Evolutionary conservation across 2,888 invertebrate genomes (phyloP), one percentile per base, ranked within the genome.

Genomic region (Ophion ellenae): DNA sequence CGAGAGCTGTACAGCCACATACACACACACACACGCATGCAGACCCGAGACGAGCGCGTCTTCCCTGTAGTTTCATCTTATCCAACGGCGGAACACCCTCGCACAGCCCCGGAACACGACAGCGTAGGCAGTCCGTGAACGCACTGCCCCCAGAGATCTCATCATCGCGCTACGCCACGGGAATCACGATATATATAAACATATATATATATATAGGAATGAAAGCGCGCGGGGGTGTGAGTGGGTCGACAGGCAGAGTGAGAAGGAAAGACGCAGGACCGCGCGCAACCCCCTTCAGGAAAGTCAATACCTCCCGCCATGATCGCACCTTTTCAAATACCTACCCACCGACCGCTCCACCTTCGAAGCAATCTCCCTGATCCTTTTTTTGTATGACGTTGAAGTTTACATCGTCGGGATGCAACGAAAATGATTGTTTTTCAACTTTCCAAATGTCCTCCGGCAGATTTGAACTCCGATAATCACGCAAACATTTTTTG

Each of bases 301-400:
- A 91, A 90, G 91, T 90, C 90, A 90, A 91, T 91, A 91, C 88
- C 90, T 90, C 88, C 87, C 87, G 87, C 87, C 86, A 83, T 88
- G 88, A 90, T 91, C 89, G 86, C 89, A 87, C 88, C 89, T 89
- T 85, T 86, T 81, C 83, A 74, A 83, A 86, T 86, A 83, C 40
- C 81, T 81, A 75, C 63, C 81, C 83, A 83, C 36, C 81, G 78
- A 75, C 77, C 83, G 74, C 87, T 82, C 87, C 86, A 83, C 73
- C 69, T 14, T 57, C 59, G 47, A 45, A 40, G 14, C 53, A 53
- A 3, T 53, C 53, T 69, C 67, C 28, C 63, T 28, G 66, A 64
- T 69, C 24, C 20, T 45, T 64, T 64, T 78, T 75, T 64, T 9
- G 11, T 47, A 11, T 11, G 6, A 24, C 24, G 24, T 24, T 24